A percentile compares a stretch with the other conserved stretches of the same genome.
Evolutionary conservation across 2,888 invertebrate species (phyloP).

Genomic region (Drosophila pullipes): DNA sequence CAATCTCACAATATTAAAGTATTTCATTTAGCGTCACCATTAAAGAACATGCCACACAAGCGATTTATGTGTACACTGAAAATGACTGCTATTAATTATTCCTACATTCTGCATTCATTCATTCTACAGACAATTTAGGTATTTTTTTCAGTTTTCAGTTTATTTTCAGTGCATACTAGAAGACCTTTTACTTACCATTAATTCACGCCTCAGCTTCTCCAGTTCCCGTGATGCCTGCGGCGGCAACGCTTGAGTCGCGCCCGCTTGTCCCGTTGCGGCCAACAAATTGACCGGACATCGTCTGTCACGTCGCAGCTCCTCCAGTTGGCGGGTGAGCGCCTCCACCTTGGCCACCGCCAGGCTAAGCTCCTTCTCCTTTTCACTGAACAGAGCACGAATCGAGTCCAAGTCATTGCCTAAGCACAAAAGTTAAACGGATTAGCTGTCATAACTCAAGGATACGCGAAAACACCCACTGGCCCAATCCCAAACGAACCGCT

Average conservation of each 20-base stretch:
- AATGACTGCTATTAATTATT: neutral
- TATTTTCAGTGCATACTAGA: neutral
- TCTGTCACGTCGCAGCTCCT: constrained; percentile 92
- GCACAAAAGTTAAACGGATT: constrained; percentile 54
- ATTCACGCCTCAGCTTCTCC: constrained; percentile 95
- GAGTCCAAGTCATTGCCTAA: constrained; percentile 97
- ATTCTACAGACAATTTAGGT: neutral
- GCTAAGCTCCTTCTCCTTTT: constrained; percentile 98
- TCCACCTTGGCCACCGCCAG: constrained; percentile 99
- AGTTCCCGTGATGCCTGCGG: constrained; percentile 93
- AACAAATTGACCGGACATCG: constrained; percentile 86
- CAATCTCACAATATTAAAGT: neutral
- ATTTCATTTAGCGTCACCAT: neutral
- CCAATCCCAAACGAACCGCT: neutral
- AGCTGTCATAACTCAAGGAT: constrained; percentile 30
- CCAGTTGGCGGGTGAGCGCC: constrained; percentile 96
- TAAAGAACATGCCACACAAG: neutral
- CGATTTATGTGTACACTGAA: neutral
- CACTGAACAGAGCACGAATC: constrained; percentile 97
- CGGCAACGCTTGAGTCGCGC: constrained; percentile 86
- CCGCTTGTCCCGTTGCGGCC: constrained; percentile 68
- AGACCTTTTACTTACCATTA: constrained; percentile 89
- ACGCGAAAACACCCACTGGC: neutral
- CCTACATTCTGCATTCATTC: neutral
- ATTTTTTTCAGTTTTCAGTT: neutral